Evolutionary conservation across 2,888 invertebrate genomes (phyloP), one percentile per base, ranked within the genome.

Genomic region (Anoncus sp.): DNA sequence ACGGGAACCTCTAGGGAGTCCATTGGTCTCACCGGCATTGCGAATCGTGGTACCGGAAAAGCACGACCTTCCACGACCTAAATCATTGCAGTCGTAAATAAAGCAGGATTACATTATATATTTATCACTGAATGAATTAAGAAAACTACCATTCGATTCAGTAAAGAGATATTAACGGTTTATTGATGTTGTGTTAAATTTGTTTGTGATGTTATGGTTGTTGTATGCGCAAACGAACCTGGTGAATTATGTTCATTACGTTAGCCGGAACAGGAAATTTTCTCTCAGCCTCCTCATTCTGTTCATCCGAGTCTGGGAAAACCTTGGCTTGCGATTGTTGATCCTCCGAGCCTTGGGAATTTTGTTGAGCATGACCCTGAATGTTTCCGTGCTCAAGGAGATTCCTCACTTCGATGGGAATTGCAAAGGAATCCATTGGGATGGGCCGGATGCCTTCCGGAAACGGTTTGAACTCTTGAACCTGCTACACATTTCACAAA

Each of bases 381-480:
- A 89, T 88, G 40, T 87, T 90, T 73, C 88, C 90, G 70, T 87
- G 87, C 47, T 90, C 90, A 70, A 90, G 79, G 14, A 89, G 83
- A 66, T 90, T 89, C 60, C 86, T 84, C 7, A 90, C 86, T 79
- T 88, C 89, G 43, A 89, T 82, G n/a, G 90, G 88, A 72, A 89
- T 86, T 27, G 87, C 85, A 74, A 89, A 87, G 3, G 86, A 85
- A 65, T 86, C 87, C 31, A 89, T 57, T 18, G 88, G 84, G 57
- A 90, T 85, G 2, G 88, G 85, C 12, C 89, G 88, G 20, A 85
- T 84, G 59, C 84, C 85, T 79, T 86, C 88, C 4, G 88, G 88
- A 84, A 89, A 88, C 2, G 88, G 87, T 73, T 89, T 90, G 82
- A 90, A 87, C 47, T 90, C 90, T 69, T 89, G 87, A 22, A 85